A percentile compares a stretch with the other conserved stretches of the same genome.
phyloP scores from a whole-genome alignment of 2,888 invertebrate species.

The Neoascia interrupta region DNA sequence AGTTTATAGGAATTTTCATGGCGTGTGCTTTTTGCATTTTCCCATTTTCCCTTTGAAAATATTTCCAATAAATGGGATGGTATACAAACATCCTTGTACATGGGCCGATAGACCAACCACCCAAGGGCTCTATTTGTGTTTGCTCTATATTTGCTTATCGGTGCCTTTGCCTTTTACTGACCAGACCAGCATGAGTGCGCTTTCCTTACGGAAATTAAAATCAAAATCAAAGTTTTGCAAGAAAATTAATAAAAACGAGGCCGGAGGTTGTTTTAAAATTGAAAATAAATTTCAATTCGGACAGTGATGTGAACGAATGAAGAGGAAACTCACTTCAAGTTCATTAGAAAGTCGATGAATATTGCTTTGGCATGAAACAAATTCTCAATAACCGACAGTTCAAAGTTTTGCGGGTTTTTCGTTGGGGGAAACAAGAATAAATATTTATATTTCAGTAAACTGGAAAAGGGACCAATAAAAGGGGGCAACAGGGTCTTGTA shows the following conservation, averaged over 20 bases:
- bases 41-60: slow-evolving; percentile 19
- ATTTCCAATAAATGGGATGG: slow-evolving; percentile 28
- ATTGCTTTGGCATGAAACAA: too few species aligned
- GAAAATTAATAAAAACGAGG: slow-evolving; percentile 57
- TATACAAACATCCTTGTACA: not conserved
- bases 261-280: slow-evolving; percentile 58
- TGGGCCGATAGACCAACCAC: slow-evolving; percentile 38
- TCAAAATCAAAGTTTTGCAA: slow-evolving; percentile 62
- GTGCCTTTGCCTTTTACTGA: slow-evolving; percentile 47
- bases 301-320: slow-evolving; percentile 20
- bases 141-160: slow-evolving; percentile 58
- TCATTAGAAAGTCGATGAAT: not conserved
- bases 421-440: too few species aligned
- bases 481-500: too few species aligned
- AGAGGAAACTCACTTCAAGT: too few species aligned
- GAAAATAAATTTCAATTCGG: slow-evolving; percentile 52
- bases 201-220: slow-evolving; percentile 63
- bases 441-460: too few species aligned
- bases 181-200: slow-evolving; percentile 31
- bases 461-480: too few species aligned
- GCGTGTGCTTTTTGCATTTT: too few species aligned
- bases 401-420: too few species aligned
- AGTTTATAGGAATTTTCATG: too few species aligned
- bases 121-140: slow-evolving; percentile 53
- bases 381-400: too few species aligned